Base-by-base conservation (phyloP, 2,888 invertebrate species). In the Chydorus sphaericus region DNA sequence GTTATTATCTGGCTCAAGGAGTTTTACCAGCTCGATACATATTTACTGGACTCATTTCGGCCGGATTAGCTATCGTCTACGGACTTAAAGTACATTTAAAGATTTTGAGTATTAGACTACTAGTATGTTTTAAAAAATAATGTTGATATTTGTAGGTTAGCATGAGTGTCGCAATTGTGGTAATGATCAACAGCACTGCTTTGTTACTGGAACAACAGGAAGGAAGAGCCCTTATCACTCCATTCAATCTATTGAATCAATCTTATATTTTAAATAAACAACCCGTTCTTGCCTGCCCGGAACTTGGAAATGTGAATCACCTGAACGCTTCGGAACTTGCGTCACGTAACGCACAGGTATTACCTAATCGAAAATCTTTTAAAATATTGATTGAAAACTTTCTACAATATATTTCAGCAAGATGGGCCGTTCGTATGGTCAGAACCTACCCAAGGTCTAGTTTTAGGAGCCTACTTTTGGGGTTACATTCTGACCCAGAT, bases 391-490 rank as follows among this genome's bases (percentile, higher is more conserved):
- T 44, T 8, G 20, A 23, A 3, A 8, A 3, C 7, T 26, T 23
- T 20, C 11, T n/a, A 3, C 3, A 26, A 44, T 14, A 4, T 10
- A 7, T 44, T 16, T 44, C n/a, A 11, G n/a, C 30, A 57, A 73
- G 79, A 84, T 62, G 87, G 86, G 0, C 84, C 85, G 0, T 88
- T 87, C 63, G 67, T 64, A 1, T 90, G 90, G 90, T 73, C 79
- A 38, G 78, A 79, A 49, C 73, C 77, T 4, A 70, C 81, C 4
- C 86, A 87, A 68, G 88, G 88, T 29, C 73, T 81, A 23, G 77
- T 90, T 29, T 74, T 89, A 18, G 84, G 85, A 62, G 81, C 87
- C 31, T 90, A 90, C 66, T 90, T 90, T 68, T 85, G 84, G 82
- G 90, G 90, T 5, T 90, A 89, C 67, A 77, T 89, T 57, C 69